Percentiles rank a stretch among this genome's conserved stretches.
phyloP scores from a whole-genome alignment of 2,797 vertebrate genomes.

The Morelia viridis region DNA sequence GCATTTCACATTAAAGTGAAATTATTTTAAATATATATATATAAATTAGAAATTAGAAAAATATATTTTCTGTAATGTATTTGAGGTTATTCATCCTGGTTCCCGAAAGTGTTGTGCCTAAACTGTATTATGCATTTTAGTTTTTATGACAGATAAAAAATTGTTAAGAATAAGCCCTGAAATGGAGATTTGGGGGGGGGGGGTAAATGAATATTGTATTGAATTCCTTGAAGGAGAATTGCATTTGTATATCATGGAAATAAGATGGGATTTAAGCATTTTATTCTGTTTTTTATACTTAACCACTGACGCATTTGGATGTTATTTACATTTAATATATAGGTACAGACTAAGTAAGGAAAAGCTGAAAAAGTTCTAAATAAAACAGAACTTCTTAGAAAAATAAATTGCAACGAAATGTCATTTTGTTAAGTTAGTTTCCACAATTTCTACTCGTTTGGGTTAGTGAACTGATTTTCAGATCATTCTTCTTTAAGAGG shows the following conservation, averaged over 20 bases:
- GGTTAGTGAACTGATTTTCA: background rate
- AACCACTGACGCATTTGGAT: background rate
- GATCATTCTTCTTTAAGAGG: background rate
- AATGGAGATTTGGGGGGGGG: background rate
- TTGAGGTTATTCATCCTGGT: background rate
- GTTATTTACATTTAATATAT: background rate
- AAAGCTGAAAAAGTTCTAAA: background rate
- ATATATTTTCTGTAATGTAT: background rate
- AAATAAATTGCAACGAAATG: background rate
- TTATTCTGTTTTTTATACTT: background rate
- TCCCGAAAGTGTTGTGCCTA: too few relatives aligned
- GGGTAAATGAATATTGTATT: background rate
- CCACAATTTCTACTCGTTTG: background rate
- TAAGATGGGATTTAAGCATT: background rate
- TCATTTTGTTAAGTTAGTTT: background rate
- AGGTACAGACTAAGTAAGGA: background rate
- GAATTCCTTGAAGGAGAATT: background rate
- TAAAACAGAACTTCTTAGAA: background rate
- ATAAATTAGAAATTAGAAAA: background rate
- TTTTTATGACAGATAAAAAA: background rate
- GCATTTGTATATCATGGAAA: background rate
- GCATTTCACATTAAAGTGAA: background rate
- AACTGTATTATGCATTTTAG: background rate
- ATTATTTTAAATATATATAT: too few relatives aligned
- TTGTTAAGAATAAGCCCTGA: background rate